A percentile compares a stretch with the other conserved stretches of the same genome.
These are phyloP conservation scores for Monopterus albus DNA, from an alignment of 2,113 vertebrate genomes.

Conservation along the genomic window DNA sequence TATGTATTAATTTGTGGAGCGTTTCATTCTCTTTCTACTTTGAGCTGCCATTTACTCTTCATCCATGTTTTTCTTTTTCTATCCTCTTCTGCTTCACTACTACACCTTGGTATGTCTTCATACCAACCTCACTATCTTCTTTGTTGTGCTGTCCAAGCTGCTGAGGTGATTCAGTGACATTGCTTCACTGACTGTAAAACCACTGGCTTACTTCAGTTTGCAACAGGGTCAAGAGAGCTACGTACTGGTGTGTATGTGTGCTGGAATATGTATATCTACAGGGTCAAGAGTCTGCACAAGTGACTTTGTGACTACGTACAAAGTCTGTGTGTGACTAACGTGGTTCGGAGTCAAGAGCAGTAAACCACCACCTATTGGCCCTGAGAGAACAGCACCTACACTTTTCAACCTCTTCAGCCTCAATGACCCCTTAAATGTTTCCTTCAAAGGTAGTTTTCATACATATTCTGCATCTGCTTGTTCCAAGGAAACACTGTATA, in stretches of 20 bases:
- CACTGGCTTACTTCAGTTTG: conserved; percentile 11
- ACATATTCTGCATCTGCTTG: neutral
- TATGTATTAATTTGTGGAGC: conserved; percentile 49
- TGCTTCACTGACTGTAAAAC: conserved; percentile 13
- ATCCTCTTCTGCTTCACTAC: neutral
- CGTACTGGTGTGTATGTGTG: neutral
- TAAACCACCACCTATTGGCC: conserved; percentile 24
- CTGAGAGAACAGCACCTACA: conserved; percentile 32
- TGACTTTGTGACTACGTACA: conserved; percentile 19
- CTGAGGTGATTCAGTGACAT: conserved; percentile 2
- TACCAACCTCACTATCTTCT: neutral
- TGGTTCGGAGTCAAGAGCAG: conserved; percentile 35
- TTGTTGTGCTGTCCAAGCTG: neutral
- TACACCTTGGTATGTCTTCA: conserved; percentile 27
- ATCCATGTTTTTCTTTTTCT: neutral
- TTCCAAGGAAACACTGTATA: conserved; percentile 1
- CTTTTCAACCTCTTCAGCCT: conserved; percentile 39
- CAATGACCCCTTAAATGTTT: conserved; percentile 21
- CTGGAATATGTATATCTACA: conserved; percentile 17
- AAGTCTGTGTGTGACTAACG: neutral
- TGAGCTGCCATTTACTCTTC: conserved; percentile 29
- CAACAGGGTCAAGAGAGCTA: conserved; percentile 27
- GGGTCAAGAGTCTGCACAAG: conserved; percentile 24
- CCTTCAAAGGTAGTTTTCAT: conserved; percentile 33
- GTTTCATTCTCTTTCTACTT: conserved; percentile 56